These are phyloP conservation scores for Athetis lepigone DNA, from an alignment of 2,888 invertebrate species.

Conservation along the genomic window DNA sequence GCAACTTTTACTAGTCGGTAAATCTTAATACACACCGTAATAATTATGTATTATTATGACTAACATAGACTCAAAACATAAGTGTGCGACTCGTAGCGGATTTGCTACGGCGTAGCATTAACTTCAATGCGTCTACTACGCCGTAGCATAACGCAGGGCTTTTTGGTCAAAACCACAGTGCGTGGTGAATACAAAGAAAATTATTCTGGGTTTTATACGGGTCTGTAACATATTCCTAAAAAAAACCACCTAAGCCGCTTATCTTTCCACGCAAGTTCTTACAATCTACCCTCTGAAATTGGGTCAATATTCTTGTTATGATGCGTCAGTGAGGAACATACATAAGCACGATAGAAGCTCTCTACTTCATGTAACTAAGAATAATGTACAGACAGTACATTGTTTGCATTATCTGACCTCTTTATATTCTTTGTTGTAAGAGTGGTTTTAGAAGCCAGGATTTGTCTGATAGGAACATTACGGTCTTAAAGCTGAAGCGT, in stretches of 20 bases:
- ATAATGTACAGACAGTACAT: not conserved
- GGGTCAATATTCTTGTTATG: conserved; percentile 42
- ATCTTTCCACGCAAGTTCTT: conserved; percentile 41
- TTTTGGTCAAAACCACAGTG: conserved; percentile 39
- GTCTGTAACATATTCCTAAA: conserved; percentile 9
- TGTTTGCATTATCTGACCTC: not conserved
- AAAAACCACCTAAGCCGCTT: conserved; percentile 44
- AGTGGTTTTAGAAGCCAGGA: too few relatives aligned
- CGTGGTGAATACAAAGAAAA: conserved; percentile 34
- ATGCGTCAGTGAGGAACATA: conserved; percentile 10
- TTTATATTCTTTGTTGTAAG: not conserved
- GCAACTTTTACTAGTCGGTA: not conserved
- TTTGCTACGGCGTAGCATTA: conserved; percentile 19
- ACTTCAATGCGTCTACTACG: conserved; percentile 20
- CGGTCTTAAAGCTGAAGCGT: too few relatives aligned
- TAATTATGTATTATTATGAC: too few relatives aligned
- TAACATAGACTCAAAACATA: not conserved
- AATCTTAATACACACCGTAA: too few relatives aligned
- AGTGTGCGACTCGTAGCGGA: conserved; percentile 1
- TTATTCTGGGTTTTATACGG: conserved; percentile 26
- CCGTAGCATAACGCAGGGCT: conserved; percentile 47
- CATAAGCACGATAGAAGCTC: conserved; percentile 10
- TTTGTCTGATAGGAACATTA: too few relatives aligned
- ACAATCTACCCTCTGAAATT: conserved; percentile 48
- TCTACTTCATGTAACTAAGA: not conserved